Base-by-base conservation (phyloP, 2,888 invertebrate species). In the Athrips mouffetella region DNA sequence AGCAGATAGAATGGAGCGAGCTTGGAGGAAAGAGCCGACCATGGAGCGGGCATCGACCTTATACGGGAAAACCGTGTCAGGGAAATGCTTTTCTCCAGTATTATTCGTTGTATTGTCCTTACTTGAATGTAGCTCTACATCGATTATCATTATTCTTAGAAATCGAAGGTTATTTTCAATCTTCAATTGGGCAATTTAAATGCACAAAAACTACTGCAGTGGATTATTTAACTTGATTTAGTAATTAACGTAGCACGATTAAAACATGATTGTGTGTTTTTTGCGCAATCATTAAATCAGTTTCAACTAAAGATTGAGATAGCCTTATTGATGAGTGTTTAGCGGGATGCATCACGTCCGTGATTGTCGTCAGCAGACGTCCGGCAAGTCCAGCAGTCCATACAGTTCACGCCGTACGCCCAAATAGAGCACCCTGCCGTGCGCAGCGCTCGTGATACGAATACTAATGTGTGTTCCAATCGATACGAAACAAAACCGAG, bases 61-160 rank as follows among this genome's bases (percentile, higher is more conserved):
- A 80, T 57, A 58, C 69, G 67, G 69, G 66, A 35, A 77, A 68
- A 76, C 72, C 76, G 74, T 77, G 82, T 71, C 80, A 78, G 76
- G 78, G 74, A 76, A 80, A 80, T 76, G 78, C 80, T 82, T 80
- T 81, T 73, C 80, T 80, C 70, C 73, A n/a, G n/a, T n/a, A n/a
- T n/a, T 63, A 68, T 60, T 65, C 61, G 58, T 52, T 58, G 51
- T 48, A 55, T 40, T 47, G 42, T 27, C n/a, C 52, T 62, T 59
- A 20, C 20, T 8, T n/a, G 60, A 50, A 55, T 18, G 57, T 37
- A 67, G 76, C 81, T 82, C 80, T 73, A 77, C 75, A 25, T 45
- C 23, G 11, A 30, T 27, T 11, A 10, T 1, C 10, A 10, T 44
- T 30, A 44, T 44, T 30, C 6, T 13, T 44, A 44, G 30, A 25